Percentiles rank a stretch among this genome's conserved stretches.
phyloP scores from a whole-genome alignment of 2,888 invertebrate species.

The Orthosia incerta region DNA sequence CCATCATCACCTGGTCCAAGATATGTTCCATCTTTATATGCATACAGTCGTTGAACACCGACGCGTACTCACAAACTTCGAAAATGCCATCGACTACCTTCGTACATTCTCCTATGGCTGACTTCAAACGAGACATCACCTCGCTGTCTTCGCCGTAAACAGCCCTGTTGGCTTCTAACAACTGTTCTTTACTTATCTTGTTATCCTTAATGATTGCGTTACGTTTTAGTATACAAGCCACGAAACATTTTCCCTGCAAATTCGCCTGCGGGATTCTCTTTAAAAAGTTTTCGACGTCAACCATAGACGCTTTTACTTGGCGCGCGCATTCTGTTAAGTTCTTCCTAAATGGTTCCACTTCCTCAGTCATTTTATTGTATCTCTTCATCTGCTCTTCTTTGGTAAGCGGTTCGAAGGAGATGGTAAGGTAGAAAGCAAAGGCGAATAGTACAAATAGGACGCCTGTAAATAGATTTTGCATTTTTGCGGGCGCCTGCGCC shows the following conservation, averaged over 20 bases:
- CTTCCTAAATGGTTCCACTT: constrained; percentile 85
- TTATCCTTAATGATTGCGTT: constrained; percentile 83
- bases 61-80: constrained; percentile 86
- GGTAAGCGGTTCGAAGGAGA: constrained; percentile 79
- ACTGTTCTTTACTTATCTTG: constrained; percentile 76
- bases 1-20: constrained; percentile 85
- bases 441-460: constrained; percentile 71
- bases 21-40: constrained; percentile 89
- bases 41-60: constrained; percentile 88
- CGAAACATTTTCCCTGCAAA: constrained; percentile 85
- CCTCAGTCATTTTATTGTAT: constrained; percentile 77
- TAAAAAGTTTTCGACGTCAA: constrained; percentile 83
- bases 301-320: constrained; percentile 83
- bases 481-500: constrained; percentile 61
- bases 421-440: constrained; percentile 71
- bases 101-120: constrained; percentile 80
- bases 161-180: constrained; percentile 80
- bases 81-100: constrained; percentile 79
- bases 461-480: constrained; percentile 68
- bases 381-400: constrained; percentile 83
- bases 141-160: constrained; percentile 86
- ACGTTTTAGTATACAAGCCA: constrained; percentile 85
- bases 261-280: constrained; percentile 83
- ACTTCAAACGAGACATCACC: constrained; percentile 78
- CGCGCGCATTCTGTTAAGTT: constrained; percentile 85